Evolutionary conservation across 1,140 invertebrate species (phyloP).

Genomic region (Heliconius hermathena): DNA sequence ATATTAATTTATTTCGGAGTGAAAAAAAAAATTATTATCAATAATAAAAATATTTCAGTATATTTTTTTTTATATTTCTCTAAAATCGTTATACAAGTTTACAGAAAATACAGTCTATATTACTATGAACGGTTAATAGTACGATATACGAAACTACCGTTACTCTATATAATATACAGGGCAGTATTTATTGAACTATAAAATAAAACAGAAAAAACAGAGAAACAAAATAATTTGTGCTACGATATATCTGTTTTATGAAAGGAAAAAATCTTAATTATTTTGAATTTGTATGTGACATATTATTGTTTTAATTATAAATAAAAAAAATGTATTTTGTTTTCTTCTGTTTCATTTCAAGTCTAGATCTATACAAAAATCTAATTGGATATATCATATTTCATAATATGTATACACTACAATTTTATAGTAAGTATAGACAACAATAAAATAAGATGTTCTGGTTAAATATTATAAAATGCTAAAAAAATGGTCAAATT

Average conservation of each 20-base stretch:
- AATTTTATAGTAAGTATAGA: not conserved
- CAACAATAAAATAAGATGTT: not conserved
- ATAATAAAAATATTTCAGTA: not conserved
- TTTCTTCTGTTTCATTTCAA: slow-evolving; percentile 11
- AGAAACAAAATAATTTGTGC: not conserved
- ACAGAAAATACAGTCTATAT: slow-evolving; percentile 4
- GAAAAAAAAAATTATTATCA: too few relatives aligned
- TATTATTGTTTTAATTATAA: not conserved
- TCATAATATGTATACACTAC: not conserved
- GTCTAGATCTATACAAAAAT: slow-evolving; percentile 11
- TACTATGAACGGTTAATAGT: not conserved
- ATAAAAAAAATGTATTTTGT: not conserved
- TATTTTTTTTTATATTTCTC: not conserved
- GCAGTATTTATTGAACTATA: slow-evolving; percentile 23
- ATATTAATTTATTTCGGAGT: too few relatives aligned
- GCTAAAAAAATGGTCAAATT: not conserved
- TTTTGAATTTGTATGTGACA: not conserved
- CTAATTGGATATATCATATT: slow-evolving; percentile 13
- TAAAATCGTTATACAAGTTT: too few relatives aligned
- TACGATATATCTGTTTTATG: not conserved
- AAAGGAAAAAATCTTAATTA: too few relatives aligned
- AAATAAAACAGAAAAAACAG: slow-evolving; percentile 16
- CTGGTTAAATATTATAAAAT: not conserved
- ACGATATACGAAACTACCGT: slow-evolving; percentile 3
- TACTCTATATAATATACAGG: slow-evolving; percentile 15